A percentile compares a stretch with the other conserved stretches of the same genome.
phyloP scores from a whole-genome alignment of 2,797 vertebrate species.

The Helicolenus hilgendorfi region DNA sequence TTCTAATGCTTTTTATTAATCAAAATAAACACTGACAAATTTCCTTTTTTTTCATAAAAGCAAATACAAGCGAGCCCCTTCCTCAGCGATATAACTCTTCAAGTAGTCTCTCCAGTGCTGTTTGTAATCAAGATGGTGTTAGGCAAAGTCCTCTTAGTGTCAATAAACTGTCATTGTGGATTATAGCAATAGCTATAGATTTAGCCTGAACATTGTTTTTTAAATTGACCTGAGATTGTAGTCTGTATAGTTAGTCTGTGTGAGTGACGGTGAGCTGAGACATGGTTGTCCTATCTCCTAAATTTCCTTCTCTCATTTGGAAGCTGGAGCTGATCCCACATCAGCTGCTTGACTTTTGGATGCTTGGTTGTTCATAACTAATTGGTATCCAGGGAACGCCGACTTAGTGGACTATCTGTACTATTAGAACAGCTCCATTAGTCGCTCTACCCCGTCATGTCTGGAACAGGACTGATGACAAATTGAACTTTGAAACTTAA shows the following conservation, averaged over 20 bases:
- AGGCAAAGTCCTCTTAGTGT: neutral
- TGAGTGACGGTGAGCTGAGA: neutral
- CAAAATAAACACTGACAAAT: neutral
- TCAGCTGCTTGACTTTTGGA: constrained; percentile 36
- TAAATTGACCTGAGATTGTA: neutral
- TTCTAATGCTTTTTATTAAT: neutral
- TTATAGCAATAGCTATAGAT: neutral
- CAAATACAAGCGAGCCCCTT: neutral
- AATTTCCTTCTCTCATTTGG: constrained; percentile 21
- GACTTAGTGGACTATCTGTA: constrained; percentile 68
- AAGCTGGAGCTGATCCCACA: constrained; percentile 17
- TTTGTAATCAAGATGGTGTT: neutral
- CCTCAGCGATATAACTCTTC: accelerated
- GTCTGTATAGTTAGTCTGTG: neutral
- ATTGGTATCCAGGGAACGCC: constrained; percentile 77
- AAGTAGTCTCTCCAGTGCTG: neutral
- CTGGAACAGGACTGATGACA: constrained; percentile 67
- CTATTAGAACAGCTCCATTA: constrained; percentile 82
- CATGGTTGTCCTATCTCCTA: neutral
- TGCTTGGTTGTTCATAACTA: constrained; percentile 54
- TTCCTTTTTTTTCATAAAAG: neutral
- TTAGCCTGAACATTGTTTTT: neutral
- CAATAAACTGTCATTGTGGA: neutral
- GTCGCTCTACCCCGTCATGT: constrained; percentile 34
- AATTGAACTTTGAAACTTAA: constrained; percentile 68